These are phyloP conservation scores for Thunnus maccoyii DNA, from an alignment of 2,113 vertebrate genomes.

Conservation along the genomic window DNA sequence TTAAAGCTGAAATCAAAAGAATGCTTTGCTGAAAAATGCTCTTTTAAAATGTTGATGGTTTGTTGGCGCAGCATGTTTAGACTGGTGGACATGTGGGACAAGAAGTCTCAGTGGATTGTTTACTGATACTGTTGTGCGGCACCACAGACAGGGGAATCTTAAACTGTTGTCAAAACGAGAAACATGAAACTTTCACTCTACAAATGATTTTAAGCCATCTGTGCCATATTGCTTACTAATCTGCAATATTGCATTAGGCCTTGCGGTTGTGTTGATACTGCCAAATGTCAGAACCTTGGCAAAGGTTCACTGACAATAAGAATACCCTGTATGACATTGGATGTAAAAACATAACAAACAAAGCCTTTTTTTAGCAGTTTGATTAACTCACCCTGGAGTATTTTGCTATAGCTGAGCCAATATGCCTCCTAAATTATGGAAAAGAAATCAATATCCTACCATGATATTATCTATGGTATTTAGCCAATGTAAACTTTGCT, in stretches of 20 bases:
- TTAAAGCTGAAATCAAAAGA: conserved; percentile 1
- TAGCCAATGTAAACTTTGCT: conserved; percentile 33
- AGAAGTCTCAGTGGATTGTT: neutral
- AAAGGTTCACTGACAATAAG: conserved; percentile 19
- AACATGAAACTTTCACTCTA: conserved; percentile 11
- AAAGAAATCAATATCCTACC: conserved; percentile 40
- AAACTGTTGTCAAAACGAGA: conserved; percentile 2
- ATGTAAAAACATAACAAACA: conserved; percentile 25
- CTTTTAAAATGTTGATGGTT: neutral
- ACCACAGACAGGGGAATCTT: neutral
- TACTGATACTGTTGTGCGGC: neutral
- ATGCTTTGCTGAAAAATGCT: neutral
- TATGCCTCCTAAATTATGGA: conserved; percentile 41
- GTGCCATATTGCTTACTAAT: neutral
- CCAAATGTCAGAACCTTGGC: conserved; percentile 14
- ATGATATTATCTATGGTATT: conserved; percentile 35
- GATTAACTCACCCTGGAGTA: conserved; percentile 20
- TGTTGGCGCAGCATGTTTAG: conserved; percentile 6
- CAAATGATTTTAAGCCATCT: conserved; percentile 14
- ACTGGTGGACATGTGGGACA: neutral
- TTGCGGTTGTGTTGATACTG: conserved; percentile 24
- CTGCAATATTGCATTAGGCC: conserved; percentile 26
- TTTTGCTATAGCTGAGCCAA: conserved; percentile 13
- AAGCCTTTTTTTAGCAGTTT: conserved; percentile 2
- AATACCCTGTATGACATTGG: conserved; percentile 27